phyloP scores from a whole-genome alignment of 2,797 vertebrate species.

The Sebastes iracundus region DNA sequence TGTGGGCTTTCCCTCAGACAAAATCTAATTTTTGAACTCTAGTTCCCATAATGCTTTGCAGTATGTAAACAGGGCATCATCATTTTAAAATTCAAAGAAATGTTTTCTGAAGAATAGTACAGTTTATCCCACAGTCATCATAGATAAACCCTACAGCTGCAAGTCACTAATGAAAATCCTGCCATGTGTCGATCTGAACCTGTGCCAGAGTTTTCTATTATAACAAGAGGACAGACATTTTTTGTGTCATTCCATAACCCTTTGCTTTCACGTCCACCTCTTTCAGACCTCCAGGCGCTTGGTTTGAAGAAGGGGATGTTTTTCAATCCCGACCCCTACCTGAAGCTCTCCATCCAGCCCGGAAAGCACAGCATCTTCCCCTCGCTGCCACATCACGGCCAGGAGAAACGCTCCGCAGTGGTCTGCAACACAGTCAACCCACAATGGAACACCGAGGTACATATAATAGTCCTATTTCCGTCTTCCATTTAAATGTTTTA shows the following conservation, averaged over 20 bases:
- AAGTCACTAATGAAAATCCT: background rate
- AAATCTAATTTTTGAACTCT: too few relatives aligned
- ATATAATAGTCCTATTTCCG: background rate
- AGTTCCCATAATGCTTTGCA: too few relatives aligned
- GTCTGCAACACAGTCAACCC: slow-evolving; percentile 95
- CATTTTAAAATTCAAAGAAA: background rate
- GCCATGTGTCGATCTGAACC: background rate
- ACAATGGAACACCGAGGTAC: slow-evolving; percentile 86
- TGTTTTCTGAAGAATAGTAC: background rate
- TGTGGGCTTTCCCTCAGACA: too few relatives aligned
- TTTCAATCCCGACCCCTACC: slow-evolving; percentile 97
- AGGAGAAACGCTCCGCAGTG: slow-evolving; percentile 94
- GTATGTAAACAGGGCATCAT: too few relatives aligned
- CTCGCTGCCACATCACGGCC: slow-evolving; percentile 95
- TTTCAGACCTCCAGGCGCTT: slow-evolving; percentile 91
- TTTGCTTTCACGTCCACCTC: background rate
- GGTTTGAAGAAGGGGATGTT: slow-evolving; percentile 99
- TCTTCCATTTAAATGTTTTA: too few relatives aligned
- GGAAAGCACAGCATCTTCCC: slow-evolving; percentile 98
- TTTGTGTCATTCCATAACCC: background rate
- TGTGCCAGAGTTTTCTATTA: background rate
- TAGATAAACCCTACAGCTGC: background rate
- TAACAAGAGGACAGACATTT: too few relatives aligned
- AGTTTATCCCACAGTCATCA: background rate
- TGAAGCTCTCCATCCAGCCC: slow-evolving; percentile 97